Percentiles rank a stretch among this genome's conserved stretches.
These are phyloP conservation scores for Apodemus agrarius DNA, from an alignment of 2,797 vertebrate genomes.

Conservation along the genomic window DNA sequence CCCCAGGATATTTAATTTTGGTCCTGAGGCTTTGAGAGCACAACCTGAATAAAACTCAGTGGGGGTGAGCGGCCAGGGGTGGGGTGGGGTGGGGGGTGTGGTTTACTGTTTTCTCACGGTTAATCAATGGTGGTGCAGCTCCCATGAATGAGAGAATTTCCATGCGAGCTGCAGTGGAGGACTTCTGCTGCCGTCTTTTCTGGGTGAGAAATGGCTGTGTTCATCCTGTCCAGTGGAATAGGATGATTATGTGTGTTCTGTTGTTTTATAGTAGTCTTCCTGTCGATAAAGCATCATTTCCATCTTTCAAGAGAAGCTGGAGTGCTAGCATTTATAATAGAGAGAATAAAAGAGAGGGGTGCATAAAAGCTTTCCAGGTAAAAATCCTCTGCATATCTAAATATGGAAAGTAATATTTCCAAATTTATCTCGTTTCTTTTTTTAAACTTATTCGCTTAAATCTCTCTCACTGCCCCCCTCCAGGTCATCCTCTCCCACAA, in stretches of 20 bases:
- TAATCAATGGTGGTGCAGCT: conserved; percentile 49
- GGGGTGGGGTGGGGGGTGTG: not conserved
- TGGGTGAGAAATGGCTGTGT: conserved; percentile 72
- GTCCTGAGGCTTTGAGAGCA: not conserved
- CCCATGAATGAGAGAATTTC: conserved; percentile 75
- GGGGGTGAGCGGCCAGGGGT: no score
- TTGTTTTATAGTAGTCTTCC: conserved; percentile 82
- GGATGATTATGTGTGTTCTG: conserved; percentile 84
- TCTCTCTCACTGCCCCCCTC: not conserved
- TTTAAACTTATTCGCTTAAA: not conserved
- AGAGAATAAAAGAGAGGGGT: conserved; percentile 62
- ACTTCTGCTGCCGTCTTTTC: conserved; percentile 76
- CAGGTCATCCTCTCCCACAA: not conserved
- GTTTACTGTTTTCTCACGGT: not conserved
- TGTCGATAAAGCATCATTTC: conserved; percentile 85
- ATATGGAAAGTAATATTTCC: conserved; percentile 56
- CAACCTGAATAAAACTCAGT: not conserved
- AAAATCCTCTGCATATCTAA: conserved; percentile 60
- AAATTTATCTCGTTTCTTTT: conserved; percentile 50
- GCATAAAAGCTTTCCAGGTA: conserved; percentile 58
- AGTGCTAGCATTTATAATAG: conserved; percentile 49
- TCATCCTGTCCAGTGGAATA: conserved; percentile 81
- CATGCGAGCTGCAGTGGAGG: conserved; percentile 66
- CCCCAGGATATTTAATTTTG: not conserved
- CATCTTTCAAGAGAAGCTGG: conserved; percentile 69